Base-by-base conservation (phyloP, 2,888 invertebrate species). In the Eugnorisma glareosa region DNA sequence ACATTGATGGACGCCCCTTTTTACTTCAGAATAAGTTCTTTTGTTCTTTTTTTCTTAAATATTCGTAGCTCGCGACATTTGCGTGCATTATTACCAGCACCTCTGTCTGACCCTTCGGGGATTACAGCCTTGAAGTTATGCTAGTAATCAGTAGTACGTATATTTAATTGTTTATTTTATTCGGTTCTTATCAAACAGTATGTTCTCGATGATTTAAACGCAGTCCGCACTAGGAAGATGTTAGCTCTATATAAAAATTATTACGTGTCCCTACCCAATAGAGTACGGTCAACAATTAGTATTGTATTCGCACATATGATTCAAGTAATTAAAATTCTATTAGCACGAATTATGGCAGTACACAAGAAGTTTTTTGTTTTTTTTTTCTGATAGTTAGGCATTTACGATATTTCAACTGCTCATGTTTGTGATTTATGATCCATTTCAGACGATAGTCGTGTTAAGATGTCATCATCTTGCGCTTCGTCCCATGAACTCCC, bases 321-420 rank as follows among this genome's bases (percentile, higher is more conserved):
- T 75, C 68, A 69, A 64, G 54, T 78, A 77, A 81, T 87, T 78
- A 69, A 63, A 59, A 80, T 77, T 79, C 72, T 79, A 71, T 79
- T 75, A 64, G 57, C 45, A 31, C 37, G 40, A 21, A 75, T 73
- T 57, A 76, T 74, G 73, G n/a, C 18, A 61, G 43, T 37, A 64
- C 43, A 81, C 66, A 71, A 85, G 74, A 71, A 59, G 31, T 74
- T 79, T 72, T 68, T 75, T 61, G 51, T 79, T 74, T 79, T n/a
- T n/a, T 40, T 35, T 69, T 61, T 73, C 28, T 68, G 64, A 31
- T 37, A 13, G 7, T 35, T 35, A 67, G 54, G 40, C 4, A 48
- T 80, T 75, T 15, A n/a, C 40, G 74, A 28, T 67, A 54, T 74
- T 67, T 66, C 37, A 59, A 51, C 40, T 70, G 63, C 71, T 73